A percentile compares a stretch with the other conserved stretches of the same genome.
phyloP scores from a whole-genome alignment of 2,113 vertebrate genomes.

The Ceyx melanurus region DNA sequence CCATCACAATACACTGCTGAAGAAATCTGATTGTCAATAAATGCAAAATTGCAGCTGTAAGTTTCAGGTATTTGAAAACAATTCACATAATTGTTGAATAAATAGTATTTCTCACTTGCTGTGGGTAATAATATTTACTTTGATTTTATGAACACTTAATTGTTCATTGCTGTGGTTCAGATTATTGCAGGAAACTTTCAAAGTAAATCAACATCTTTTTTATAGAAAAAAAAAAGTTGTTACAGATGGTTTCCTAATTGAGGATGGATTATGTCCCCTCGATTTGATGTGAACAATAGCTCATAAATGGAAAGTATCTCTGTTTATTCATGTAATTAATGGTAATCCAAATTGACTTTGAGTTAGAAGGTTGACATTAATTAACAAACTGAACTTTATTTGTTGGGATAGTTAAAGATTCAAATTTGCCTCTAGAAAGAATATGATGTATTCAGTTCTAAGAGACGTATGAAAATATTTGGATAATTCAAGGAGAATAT shows the following conservation, averaged over 20 bases:
- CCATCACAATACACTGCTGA: background rate
- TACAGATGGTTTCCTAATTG: background rate
- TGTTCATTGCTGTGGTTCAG: background rate
- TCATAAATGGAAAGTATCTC: background rate
- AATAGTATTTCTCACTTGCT: background rate
- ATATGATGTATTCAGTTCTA: background rate
- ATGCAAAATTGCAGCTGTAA: background rate
- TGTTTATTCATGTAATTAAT: conserved; percentile 16
- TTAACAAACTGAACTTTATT: conserved; percentile 12
- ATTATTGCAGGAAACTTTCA: background rate
- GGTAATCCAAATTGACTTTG: conserved; percentile 28
- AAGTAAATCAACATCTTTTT: background rate
- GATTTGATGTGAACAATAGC: conserved; percentile 31
- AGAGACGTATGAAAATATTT: background rate
- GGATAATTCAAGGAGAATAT: background rate
- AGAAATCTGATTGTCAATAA: background rate
- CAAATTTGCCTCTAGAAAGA: background rate
- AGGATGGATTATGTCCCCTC: background rate
- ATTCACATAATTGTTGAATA: background rate
- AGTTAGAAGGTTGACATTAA: conserved; percentile 18
- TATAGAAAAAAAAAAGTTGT: background rate
- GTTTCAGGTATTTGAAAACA: background rate
- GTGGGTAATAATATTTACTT: background rate
- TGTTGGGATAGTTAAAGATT: conserved; percentile 21
- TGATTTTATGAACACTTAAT: background rate